Percentiles rank a stretch among this genome's conserved stretches.
Evolutionary conservation across 2,888 invertebrate genomes (phyloP).

Genomic region (Malthinus seriepunctatus): DNA sequence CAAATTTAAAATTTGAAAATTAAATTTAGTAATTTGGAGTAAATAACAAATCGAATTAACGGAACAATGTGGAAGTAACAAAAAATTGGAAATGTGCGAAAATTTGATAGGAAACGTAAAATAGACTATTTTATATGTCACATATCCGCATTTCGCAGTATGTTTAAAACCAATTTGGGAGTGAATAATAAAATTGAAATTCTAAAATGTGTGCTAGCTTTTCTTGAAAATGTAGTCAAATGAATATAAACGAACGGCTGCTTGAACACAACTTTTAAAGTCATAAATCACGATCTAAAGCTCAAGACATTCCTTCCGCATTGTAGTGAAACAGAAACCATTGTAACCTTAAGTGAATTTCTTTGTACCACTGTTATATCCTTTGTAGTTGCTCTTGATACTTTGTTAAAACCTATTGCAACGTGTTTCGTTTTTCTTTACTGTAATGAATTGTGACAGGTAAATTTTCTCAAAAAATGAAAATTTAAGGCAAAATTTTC

Average conservation of each 20-base stretch:
- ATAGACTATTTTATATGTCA: background rate
- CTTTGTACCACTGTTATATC: conserved; percentile 25
- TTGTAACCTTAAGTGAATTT: conserved; percentile 29
- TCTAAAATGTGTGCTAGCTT: conserved; percentile 19
- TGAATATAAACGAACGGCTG: conserved; percentile 28
- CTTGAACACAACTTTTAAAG: conserved; percentile 22
- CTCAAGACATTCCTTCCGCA: conserved; percentile 23
- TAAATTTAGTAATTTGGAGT: too few relatives aligned
- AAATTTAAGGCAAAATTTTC: conserved; percentile 7
- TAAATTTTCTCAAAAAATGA: conserved; percentile 6
- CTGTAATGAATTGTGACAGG: conserved; percentile 7
- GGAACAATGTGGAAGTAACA: too few relatives aligned
- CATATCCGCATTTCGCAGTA: background rate
- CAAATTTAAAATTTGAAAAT: too few relatives aligned
- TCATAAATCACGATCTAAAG: conserved; percentile 25
- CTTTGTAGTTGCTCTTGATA: conserved; percentile 24
- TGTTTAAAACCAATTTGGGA: conserved; percentile 18
- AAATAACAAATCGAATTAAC: too few relatives aligned
- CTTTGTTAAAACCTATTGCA: conserved; percentile 20
- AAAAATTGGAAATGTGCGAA: too few relatives aligned
- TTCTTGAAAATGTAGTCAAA: conserved; percentile 22
- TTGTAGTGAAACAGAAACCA: conserved; percentile 26
- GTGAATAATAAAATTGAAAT: conserved; percentile 23
- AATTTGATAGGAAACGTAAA: too few relatives aligned
- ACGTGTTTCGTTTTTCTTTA: conserved; percentile 10